These are phyloP conservation scores for Nannoperca australis DNA, from an alignment of 2,797 vertebrate genomes.

Conservation along the genomic window DNA sequence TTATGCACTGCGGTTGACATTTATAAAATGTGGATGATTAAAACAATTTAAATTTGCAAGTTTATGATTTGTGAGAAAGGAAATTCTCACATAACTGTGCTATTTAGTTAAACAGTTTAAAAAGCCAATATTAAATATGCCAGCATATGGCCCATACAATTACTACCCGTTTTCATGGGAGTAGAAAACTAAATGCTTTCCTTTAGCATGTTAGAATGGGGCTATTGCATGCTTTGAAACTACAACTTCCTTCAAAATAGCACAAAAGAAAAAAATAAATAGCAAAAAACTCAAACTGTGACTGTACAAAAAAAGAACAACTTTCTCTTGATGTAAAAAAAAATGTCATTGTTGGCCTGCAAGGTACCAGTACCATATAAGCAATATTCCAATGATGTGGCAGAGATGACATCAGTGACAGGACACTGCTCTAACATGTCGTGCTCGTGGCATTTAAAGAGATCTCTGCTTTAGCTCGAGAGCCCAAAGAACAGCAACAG, in stretches of 20 bases:
- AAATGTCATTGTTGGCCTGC: not conserved
- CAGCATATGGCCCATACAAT: not conserved
- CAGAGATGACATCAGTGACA: slow-evolving; percentile 5
- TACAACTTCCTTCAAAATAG: not conserved
- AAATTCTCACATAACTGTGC: not conserved
- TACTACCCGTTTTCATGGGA: not conserved
- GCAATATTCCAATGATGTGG: not conserved
- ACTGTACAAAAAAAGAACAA: not conserved
- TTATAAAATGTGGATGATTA: slow-evolving; percentile 21
- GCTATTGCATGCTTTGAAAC: not conserved
- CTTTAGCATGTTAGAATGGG: slow-evolving; percentile 1
- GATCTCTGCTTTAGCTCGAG: slow-evolving; percentile 52
- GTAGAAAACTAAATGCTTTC: not conserved
- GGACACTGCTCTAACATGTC: slow-evolving; percentile 3
- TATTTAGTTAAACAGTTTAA: slow-evolving; percentile 4
- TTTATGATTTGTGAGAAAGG: slow-evolving; percentile 13
- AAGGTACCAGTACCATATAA: not conserved
- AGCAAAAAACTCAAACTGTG: not conserved
- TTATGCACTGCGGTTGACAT: not conserved
- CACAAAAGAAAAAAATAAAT: slow-evolving; percentile 6
- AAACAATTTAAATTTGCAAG: slow-evolving; percentile 35
- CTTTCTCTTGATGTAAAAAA: not conserved
- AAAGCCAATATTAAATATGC: not conserved
- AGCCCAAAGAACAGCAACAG: slow-evolving; percentile 63
- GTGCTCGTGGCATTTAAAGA: slow-evolving; percentile 24